These are phyloP conservation scores for Atlantisia rogersi DNA, from an alignment of 2,113 vertebrate species.

Conservation along the genomic window DNA sequence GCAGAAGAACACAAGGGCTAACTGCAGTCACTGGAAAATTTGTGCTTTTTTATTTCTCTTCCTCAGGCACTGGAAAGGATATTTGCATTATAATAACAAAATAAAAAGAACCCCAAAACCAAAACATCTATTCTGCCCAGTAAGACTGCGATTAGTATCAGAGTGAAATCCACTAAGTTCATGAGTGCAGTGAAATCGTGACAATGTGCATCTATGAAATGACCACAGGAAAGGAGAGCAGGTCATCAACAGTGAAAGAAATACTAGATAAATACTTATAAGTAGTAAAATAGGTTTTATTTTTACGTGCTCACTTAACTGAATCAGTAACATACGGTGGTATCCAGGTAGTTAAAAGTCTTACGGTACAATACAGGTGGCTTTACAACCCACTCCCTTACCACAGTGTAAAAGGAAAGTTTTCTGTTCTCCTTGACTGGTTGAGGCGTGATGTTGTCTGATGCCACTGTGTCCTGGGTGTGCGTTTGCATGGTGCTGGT, in stretches of 20 bases:
- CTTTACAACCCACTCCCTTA: neutral
- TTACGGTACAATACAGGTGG: neutral
- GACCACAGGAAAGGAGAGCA: neutral
- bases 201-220: neutral
- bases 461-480: neutral
- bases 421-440: neutral
- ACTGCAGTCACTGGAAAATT: neutral
- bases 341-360: neutral
- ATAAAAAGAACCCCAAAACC: neutral
- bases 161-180: neutral
- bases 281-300: neutral
- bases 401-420: neutral
- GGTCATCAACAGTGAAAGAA: neutral
- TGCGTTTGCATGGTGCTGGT: neutral
- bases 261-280: neutral
- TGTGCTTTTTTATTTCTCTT: neutral
- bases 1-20: neutral
- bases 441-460: neutral
- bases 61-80: neutral
- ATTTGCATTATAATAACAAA: neutral
- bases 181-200: neutral
- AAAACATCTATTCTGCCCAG: neutral
- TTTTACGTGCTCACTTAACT: neutral
- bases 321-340: neutral
- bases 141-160: neutral